A percentile compares a stretch with the other conserved stretches of the same genome.
Evolutionary conservation across 2,888 invertebrate genomes (phyloP).

Genomic region (Hartigia nigra): DNA sequence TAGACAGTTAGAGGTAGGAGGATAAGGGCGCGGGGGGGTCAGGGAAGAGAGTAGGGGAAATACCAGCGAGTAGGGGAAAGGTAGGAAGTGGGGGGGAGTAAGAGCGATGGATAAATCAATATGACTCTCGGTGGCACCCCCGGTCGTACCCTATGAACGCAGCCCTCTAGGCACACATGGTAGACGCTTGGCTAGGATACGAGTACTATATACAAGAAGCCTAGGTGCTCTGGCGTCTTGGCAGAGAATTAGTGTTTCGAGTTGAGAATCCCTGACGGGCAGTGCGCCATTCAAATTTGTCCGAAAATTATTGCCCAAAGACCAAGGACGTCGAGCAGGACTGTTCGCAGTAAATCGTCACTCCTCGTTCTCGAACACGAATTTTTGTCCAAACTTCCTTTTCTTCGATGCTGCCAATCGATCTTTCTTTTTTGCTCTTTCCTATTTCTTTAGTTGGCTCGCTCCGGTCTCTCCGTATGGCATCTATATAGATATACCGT

Average conservation of each 20-base stretch:
- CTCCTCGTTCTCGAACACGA: background rate
- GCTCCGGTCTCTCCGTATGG: background rate
- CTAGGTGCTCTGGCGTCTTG: slow-evolving; percentile 21
- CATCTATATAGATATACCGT: background rate
- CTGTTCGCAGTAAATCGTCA: slow-evolving; percentile 7
- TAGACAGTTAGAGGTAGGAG: slow-evolving; percentile 16
- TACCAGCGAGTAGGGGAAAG: background rate
- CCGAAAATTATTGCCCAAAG: slow-evolving; percentile 51
- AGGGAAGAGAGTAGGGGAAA: slow-evolving; percentile 24
- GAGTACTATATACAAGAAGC: slow-evolving; percentile 26
- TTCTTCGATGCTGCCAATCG: background rate
- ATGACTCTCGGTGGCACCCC: slow-evolving; percentile 42
- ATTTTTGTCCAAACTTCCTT: background rate
- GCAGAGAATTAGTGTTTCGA: slow-evolving; percentile 12
- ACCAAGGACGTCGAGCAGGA: slow-evolving; percentile 49
- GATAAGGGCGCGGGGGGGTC: slow-evolving; percentile 17
- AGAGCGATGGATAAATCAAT: slow-evolving; percentile 52
- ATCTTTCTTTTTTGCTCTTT: background rate
- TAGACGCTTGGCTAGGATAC: background rate
- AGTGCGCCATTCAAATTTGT: slow-evolving; percentile 55
- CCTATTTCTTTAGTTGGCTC: background rate
- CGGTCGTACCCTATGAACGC: slow-evolving; percentile 5
- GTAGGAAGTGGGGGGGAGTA: slow-evolving; percentile 42
- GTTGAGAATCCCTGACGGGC: slow-evolving; percentile 26
- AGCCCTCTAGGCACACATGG: slow-evolving; percentile 6